phyloP scores from a whole-genome alignment of 2,113 vertebrate genomes.

The Brachypteracias leptosomus region DNA sequence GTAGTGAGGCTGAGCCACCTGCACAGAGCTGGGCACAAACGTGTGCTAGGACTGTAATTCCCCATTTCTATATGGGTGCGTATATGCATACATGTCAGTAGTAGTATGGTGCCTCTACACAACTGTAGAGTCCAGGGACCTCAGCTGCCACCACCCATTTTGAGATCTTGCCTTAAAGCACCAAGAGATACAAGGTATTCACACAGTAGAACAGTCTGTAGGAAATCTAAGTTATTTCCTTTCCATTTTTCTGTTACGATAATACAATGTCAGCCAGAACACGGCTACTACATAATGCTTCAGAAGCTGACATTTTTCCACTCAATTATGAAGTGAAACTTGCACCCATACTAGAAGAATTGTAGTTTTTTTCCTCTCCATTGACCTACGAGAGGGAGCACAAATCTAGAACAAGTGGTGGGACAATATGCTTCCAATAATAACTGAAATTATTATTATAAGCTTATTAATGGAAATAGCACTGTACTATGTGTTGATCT shows the following conservation, averaged over 20 bases:
- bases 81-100: neutral
- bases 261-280: neutral
- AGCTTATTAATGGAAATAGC: neutral
- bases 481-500: neutral
- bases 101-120: neutral
- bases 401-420: neutral
- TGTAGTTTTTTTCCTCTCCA: neutral
- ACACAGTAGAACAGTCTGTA: neutral
- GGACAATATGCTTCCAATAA: neutral
- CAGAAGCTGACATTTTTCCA: neutral
- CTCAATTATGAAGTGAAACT: neutral
- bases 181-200: neutral
- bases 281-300: neutral
- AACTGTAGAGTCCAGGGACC: neutral
- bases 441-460: neutral
- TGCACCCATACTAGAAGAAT: neutral
- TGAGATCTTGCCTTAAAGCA: neutral
- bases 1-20: neutral
- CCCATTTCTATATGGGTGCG: accelerated
- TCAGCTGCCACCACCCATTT: neutral
- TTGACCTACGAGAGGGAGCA: neutral
- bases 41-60: neutral
- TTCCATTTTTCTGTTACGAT: neutral
- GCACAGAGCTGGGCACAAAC: neutral
- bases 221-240: neutral